Evolutionary conservation across 1,140 invertebrate species (phyloP), one percentile per base, ranked within the genome.

Genomic region (Oncopeltus fasciatus): DNA sequence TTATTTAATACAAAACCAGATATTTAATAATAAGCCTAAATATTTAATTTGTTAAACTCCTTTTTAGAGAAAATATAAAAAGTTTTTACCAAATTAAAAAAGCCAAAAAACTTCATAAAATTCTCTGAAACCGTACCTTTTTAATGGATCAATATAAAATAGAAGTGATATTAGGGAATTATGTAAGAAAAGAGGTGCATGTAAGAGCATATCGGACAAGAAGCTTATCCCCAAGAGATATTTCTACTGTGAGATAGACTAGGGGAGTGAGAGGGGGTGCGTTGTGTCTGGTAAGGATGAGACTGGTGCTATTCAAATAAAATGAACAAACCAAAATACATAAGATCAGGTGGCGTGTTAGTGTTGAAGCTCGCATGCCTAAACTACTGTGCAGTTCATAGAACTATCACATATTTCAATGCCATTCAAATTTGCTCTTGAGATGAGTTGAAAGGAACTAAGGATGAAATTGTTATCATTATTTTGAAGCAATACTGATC

Each of bases 251-350:
- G 49, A 53, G 49, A 51, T 46, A 49, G 58, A 28, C 59, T 49
- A 49, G 20, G n/a, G 44, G 58, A 46, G 43, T 47, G 61, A 29
- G 65, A 58, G 59, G 62, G 29, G 49, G 62, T 51, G 61, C 63
- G 57, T 51, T 63, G 60, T 65, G 64, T 62, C 61, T 61, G 59
- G 59, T 51, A 62, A 65, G 64, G 60, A 66, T 49, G 27, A 63
- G 61, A 38, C 26, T 53, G 26, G 49, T 53, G 49, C 49, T 20
- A 24, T 53, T 38, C 31, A 8, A 8, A 8, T 38, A 8, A 8
- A 8, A 8, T 38, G 5, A 8, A 8, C 31, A 5, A 38, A 38
- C 5, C 5, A 8, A 8, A 38, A 8, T 8, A 38, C 5, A 38
- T 8, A 8, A 38, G 20, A 53, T 20, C 26, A 53, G 49, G 49